Percentiles rank a stretch among this genome's conserved stretches.
Conservation (phyloP, 2,888 invertebrate species). For the Chironomus tentans region DNA sequence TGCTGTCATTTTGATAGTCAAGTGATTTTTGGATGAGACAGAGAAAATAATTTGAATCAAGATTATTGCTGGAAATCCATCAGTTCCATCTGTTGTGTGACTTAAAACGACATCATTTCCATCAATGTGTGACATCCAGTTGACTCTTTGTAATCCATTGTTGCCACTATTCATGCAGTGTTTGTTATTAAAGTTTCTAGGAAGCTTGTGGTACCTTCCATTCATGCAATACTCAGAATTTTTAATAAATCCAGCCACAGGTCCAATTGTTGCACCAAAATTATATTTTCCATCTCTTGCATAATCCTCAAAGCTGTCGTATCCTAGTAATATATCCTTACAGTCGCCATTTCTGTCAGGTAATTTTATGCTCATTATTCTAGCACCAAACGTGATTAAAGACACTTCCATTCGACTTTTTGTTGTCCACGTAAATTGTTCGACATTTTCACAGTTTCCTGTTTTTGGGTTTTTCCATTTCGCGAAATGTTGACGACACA, state of each 20-base stretch:
- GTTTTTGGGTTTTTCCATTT: conserved; percentile 13
- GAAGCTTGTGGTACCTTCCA: neutral
- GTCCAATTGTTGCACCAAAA: conserved; percentile 11
- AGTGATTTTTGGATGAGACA: neutral
- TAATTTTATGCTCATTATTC: neutral
- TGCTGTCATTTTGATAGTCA: conserved; percentile 18
- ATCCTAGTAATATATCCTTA: neutral
- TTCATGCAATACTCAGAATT: conserved; percentile 17
- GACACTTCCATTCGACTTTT: conserved; percentile 4
- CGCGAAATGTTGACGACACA: neutral
- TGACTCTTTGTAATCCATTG: neutral
- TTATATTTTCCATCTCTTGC: neutral
- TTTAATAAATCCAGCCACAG: neutral
- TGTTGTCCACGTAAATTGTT: conserved; percentile 21
- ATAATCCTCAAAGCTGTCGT: conserved; percentile 7
- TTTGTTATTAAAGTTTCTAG: conserved; percentile 4
- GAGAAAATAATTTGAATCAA: conserved; percentile 6
- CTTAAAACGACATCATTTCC: conserved; percentile 1
- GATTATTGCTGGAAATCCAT: conserved; percentile 10
- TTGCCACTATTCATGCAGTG: conserved; percentile 4
- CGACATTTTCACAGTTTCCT: neutral
- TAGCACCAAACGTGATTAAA: conserved; percentile 23
- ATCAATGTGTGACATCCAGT: conserved; percentile 10
- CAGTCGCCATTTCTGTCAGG: neutral
- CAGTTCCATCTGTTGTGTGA: neutral